Conservation (phyloP, 2,797 vertebrate genomes). For the Bovichtus diacanthus region DNA sequence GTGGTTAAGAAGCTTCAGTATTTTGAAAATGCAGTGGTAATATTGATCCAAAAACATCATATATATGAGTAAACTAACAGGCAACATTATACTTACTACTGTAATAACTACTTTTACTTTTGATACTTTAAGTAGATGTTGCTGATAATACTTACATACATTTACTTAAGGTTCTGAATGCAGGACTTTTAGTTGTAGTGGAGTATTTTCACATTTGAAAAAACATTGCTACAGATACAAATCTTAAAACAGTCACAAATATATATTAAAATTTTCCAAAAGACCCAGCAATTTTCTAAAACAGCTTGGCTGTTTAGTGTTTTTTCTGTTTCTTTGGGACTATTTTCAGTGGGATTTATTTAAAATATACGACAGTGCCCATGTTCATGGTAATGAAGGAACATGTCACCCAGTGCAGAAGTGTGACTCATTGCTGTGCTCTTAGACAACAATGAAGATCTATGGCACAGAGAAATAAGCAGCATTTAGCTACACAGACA, state of each 20-base stretch:
- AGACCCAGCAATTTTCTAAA: not conserved
- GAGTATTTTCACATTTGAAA: not conserved
- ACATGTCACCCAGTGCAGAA: not conserved
- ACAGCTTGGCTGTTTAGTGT: not conserved
- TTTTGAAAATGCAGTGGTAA: no score
- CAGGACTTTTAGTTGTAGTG: no score
- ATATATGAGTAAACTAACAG: no score
- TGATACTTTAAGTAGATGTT: no score
- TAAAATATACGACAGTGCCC: not conserved
- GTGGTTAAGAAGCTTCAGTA: no score
- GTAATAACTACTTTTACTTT: no score
- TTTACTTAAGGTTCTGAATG: no score
- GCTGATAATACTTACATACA: no score
- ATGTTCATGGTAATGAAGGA: not conserved
- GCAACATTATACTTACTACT: no score
- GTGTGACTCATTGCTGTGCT: slow-evolving; percentile 11
- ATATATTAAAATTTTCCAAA: not conserved
- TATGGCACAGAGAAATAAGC: not conserved
- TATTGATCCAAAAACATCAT: no score
- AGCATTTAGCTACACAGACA: not conserved
- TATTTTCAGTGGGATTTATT: not conserved
- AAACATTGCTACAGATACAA: not conserved
- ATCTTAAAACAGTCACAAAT: not conserved
- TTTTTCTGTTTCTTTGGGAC: not conserved
- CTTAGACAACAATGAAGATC: not conserved